phyloP scores from a whole-genome alignment of 1,140 invertebrate genomes.

The Mya arenaria region DNA sequence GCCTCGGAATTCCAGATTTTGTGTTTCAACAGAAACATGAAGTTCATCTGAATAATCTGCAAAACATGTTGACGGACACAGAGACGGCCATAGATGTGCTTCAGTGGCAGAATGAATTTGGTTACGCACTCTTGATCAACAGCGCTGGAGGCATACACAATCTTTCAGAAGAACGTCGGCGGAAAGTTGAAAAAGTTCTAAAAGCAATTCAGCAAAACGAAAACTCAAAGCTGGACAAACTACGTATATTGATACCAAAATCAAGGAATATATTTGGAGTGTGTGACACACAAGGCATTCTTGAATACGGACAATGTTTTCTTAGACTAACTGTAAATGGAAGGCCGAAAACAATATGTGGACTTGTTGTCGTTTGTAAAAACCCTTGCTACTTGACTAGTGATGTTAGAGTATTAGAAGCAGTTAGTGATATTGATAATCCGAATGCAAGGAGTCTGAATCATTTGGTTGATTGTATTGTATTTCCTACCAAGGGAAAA shows the following conservation, averaged over 20 bases:
- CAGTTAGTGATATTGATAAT: background rate
- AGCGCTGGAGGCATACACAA: background rate
- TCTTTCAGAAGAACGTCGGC: background rate
- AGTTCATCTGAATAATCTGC: background rate
- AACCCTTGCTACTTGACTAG: conserved; percentile 31
- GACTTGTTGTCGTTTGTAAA: conserved; percentile 35
- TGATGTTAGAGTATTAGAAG: conserved; percentile 21
- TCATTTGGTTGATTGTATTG: conserved; percentile 41
- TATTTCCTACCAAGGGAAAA: conserved; percentile 15
- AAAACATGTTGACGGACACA: conserved; percentile 4
- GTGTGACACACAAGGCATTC: conserved; percentile 34
- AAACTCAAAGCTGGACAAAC: conserved; percentile 12
- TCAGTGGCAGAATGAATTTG: conserved; percentile 32
- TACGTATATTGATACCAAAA: conserved; percentile 37
- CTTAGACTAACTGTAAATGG: conserved; percentile 37
- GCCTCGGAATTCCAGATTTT: conserved; percentile 33
- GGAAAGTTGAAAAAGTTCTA: background rate
- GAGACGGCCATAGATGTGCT: conserved; percentile 33
- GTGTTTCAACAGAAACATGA: conserved; percentile 23
- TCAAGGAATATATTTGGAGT: conserved; percentile 57
- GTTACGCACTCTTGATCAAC: background rate
- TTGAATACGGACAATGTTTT: conserved; percentile 52
- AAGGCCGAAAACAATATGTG: conserved; percentile 20
- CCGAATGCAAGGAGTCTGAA: background rate
- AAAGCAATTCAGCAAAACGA: background rate